Evolutionary conservation across 2,797 vertebrate genomes (phyloP).

Genomic region (Sebastes vulpes): DNA sequence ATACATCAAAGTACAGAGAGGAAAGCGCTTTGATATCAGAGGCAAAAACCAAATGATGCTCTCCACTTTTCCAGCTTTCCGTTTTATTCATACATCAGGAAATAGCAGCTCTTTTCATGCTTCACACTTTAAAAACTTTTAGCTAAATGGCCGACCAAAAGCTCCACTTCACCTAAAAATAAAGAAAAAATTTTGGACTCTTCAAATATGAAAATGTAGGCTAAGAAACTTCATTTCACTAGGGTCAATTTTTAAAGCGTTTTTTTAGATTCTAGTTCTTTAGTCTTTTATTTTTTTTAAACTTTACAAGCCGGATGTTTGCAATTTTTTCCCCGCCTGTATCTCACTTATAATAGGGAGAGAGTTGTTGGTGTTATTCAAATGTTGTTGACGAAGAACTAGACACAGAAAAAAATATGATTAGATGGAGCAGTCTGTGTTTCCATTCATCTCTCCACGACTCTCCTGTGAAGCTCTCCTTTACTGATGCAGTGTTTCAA

Average conservation of each 20-base stretch:
- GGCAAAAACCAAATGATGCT: conserved; percentile 52
- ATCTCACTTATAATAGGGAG: not conserved
- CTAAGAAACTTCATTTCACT: not conserved
- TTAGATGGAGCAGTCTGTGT: not conserved
- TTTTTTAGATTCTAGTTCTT: not conserved
- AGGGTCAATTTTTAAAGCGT: not conserved
- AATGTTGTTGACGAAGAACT: not conserved
- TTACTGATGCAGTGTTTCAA: conserved; percentile 1
- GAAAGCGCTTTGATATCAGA: conserved; percentile 61
- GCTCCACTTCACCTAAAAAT: conserved; percentile 1
- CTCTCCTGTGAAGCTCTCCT: not conserved
- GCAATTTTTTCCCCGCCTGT: not conserved
- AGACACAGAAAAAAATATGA: not conserved
- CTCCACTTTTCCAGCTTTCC: conserved; percentile 19
- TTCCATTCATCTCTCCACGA: not conserved
- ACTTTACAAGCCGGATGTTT: not conserved
- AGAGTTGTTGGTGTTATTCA: not conserved
- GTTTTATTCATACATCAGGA: conserved; percentile 48
- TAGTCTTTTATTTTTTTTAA: conserved; percentile 17
- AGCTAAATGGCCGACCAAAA: conserved; percentile 22
- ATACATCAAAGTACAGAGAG: conserved; percentile 59
- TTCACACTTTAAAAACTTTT: conserved; percentile 19
- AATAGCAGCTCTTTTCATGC: conserved; percentile 31
- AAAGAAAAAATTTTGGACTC: not conserved
- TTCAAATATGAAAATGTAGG: conserved; percentile 10